Evolutionary conservation across 2,888 invertebrate species (phyloP), one percentile per base, ranked within the genome.

Genomic region (Oeneis ivallda): DNA sequence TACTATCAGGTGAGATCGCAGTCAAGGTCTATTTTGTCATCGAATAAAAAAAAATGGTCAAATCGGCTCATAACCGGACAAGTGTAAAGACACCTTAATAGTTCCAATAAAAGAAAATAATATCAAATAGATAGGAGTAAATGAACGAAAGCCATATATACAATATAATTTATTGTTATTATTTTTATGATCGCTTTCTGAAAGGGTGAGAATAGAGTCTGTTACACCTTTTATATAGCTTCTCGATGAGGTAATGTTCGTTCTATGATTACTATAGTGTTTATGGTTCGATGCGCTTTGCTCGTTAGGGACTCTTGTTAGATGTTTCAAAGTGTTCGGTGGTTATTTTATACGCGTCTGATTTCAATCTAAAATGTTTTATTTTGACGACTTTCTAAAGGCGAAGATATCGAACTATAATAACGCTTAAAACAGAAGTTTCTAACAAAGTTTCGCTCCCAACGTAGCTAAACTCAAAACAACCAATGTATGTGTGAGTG

Each of bases 321-420:
- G 69, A 70, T 69, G 52, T 64, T 63, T 68, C 66, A 34, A 69
- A 66, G 62, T 11, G 63, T 64, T 63, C 63, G 65, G 64, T 54
- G 49, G 53, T 67, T 62, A 62, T 52, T 32, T 37, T 7, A 37
- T 37, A 37, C 37, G 37, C 7, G 37, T 37, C 7, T 5, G 9
- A 37, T 37, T 37, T 37, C 7, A 8, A 37, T 8, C 37, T 37
- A 37, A 37, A 37, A 37, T 9, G 5, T 26, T 26, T 7, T 1
- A 8, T 37, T 37, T 37, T 37, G 37, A 37, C 1, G 37, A 37
- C 37, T 0, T 7, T 7, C 37, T 9, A 37, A 9, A 37, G 7
- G n/a, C n/a, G n/a, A n/a, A n/a, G n/a, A n/a, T n/a, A n/a, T n/a
- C n/a, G n/a, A n/a, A n/a, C n/a, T n/a, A n/a, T n/a, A n/a, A n/a